These are phyloP conservation scores for Elachura formosa DNA, from an alignment of 2,113 vertebrate genomes.

Conservation along the genomic window DNA sequence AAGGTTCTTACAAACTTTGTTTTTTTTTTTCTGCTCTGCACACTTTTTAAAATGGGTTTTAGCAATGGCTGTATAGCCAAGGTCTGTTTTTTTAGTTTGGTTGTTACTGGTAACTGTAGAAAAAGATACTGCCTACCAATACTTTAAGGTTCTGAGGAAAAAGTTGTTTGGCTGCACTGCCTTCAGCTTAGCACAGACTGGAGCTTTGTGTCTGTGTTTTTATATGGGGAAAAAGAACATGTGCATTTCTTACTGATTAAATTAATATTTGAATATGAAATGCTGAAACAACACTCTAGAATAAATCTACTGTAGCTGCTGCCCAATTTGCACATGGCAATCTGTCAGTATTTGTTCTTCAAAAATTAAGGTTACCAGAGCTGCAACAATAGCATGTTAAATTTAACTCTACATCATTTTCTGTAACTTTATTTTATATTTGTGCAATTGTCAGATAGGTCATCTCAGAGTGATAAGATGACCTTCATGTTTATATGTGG, in stretches of 20 bases:
- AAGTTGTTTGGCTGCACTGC: background rate
- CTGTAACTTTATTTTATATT: background rate
- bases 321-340: background rate
- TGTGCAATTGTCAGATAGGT: background rate
- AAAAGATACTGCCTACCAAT: background rate
- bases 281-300: background rate
- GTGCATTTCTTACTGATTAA: background rate
- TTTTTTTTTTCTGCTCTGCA: background rate
- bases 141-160: background rate
- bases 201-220: background rate
- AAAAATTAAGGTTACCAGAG: background rate
- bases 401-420: background rate
- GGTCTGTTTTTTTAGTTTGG: background rate
- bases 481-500: background rate
- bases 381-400: background rate
- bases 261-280: background rate
- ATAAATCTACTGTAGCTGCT: background rate
- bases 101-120: background rate
- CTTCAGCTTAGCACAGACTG: background rate
- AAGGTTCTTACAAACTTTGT: background rate
- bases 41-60: background rate
- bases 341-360: background rate
- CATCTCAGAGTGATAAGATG: background rate
- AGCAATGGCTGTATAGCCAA: background rate
- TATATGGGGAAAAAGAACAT: background rate